Conservation (phyloP, 2,113 vertebrate species). For the Urocynchramus pylzowi region DNA sequence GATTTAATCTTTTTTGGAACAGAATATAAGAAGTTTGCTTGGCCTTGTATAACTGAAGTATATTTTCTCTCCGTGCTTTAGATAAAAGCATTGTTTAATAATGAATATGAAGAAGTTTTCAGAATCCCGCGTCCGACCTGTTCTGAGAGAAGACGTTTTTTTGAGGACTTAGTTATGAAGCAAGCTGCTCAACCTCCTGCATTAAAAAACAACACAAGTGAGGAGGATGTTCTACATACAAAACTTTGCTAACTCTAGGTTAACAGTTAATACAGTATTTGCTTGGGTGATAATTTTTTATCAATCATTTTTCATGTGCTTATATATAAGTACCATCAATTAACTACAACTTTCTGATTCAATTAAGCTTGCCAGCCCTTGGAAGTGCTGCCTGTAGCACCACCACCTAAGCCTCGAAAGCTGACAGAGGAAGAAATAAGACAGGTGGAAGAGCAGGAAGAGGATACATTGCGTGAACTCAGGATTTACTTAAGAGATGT, state of each 20-base stretch:
- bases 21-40: not conserved
- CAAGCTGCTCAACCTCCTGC: conserved; percentile 84
- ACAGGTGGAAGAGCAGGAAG: conserved; percentile 85
- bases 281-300: not conserved
- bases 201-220: conserved; percentile 82
- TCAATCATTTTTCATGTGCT: not conserved
- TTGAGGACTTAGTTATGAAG: conserved; percentile 87
- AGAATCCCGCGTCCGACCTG: conserved; percentile 72
- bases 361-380: conserved; percentile 76
- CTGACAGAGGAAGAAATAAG: conserved; percentile 80
- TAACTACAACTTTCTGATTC: not conserved
- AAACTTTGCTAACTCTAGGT: not conserved
- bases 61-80: conserved; percentile 35
- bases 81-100: conserved; percentile 84
- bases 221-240: conserved; percentile 3
- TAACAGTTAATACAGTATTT: not conserved
- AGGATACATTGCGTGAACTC: conserved; percentile 86
- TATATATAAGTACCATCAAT: not conserved
- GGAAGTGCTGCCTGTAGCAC: conserved; percentile 85
- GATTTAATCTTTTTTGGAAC: not conserved
- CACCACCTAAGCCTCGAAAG: conserved; percentile 76
- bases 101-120: conserved; percentile 86
- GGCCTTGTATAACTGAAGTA: not conserved
- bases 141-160: conserved; percentile 82
- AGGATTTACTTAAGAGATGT: conserved; percentile 91